These are phyloP conservation scores for Hippoglossus stenolepis DNA, from an alignment of 2,113 vertebrate species.

Conservation along the genomic window DNA sequence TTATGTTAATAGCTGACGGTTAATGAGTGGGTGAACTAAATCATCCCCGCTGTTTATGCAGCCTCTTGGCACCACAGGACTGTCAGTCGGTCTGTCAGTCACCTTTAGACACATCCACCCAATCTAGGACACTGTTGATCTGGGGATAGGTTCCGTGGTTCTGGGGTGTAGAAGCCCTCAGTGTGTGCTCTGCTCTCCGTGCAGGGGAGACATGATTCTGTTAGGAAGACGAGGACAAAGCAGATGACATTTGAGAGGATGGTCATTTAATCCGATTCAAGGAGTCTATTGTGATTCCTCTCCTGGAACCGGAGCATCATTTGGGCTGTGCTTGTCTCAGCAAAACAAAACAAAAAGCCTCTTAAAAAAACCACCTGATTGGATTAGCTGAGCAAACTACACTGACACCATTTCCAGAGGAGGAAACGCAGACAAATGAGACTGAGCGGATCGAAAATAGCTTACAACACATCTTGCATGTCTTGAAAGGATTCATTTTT, in stretches of 20 bases:
- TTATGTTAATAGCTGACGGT: conserved; percentile 20
- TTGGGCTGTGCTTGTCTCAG: neutral
- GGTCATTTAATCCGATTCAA: conserved; percentile 48
- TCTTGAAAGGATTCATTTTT: neutral
- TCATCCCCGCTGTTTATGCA: neutral
- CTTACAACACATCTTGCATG: conserved; percentile 5
- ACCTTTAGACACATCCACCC: conserved; percentile 16
- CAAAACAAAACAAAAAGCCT: neutral
- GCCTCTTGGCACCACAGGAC: neutral
- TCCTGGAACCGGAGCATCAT: conserved; percentile 17
- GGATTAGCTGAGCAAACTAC: conserved; percentile 11
- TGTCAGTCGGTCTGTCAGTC: conserved; percentile 14
- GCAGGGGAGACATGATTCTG: conserved; percentile 25
- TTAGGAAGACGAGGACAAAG: conserved; percentile 22
- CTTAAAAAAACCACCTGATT: conserved; percentile 16
- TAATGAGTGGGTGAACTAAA: conserved; percentile 1
- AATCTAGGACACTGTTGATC: conserved; percentile 33
- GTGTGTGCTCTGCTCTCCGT: neutral
- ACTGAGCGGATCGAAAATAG: neutral
- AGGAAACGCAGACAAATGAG: neutral
- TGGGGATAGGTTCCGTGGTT: neutral
- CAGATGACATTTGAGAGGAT: conserved; percentile 46
- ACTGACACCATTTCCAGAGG: conserved; percentile 12
- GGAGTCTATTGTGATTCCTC: conserved; percentile 6
- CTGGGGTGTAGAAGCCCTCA: neutral